Base-by-base conservation (phyloP, 1,140 invertebrate species). In the Neodiprion fabricii region DNA sequence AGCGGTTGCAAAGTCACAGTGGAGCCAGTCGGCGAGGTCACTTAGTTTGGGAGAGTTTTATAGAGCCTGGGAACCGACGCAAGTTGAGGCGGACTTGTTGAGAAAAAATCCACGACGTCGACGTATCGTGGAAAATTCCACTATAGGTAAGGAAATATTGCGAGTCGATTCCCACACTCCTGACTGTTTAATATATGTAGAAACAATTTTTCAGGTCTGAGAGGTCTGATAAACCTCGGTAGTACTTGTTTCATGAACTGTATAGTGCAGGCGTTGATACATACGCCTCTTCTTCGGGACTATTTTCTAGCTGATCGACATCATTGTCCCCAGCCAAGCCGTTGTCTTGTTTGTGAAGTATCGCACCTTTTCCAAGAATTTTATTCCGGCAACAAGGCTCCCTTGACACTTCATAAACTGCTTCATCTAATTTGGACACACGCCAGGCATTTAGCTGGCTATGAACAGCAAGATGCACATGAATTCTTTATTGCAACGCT, bases 201-300 rank as follows among this genome's bases (percentile, higher is more conserved):
- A 49, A 23, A 76, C 40, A n/a, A 23, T 72, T 67, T 78, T 83
- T 70, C 74, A 89, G 93, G 97, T 50, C 87, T 98, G 48, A 90
- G 98, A 76, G 98, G 98, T 2, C 90, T 99, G 28, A 94, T 99
- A 77, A 99, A 99, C 89, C 89, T 99, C 78, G 98, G 98, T n/a
- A 97, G 97, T 77, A 99, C 98, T 1, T 99, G 98, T 88, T 99
- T 99, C 85, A 98, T 99, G 96, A 99, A 98, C 86, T 98, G 96
- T 84, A 98, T 99, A 82, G 93, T 99, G 9, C 98, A 99, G 90
- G 95, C 96, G 1, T 85, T 99, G 74, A 97, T 97, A 68, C 98
- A 99, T 83, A 99, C 97, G 8, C 97, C 98, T 1, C 87, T 99
- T 21, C 88, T 99, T 72, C 89, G 98, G 78, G 97, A 99, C 85